phyloP scores from a whole-genome alignment of 2,797 vertebrate genomes.

The Oreochromis mossambicus region DNA sequence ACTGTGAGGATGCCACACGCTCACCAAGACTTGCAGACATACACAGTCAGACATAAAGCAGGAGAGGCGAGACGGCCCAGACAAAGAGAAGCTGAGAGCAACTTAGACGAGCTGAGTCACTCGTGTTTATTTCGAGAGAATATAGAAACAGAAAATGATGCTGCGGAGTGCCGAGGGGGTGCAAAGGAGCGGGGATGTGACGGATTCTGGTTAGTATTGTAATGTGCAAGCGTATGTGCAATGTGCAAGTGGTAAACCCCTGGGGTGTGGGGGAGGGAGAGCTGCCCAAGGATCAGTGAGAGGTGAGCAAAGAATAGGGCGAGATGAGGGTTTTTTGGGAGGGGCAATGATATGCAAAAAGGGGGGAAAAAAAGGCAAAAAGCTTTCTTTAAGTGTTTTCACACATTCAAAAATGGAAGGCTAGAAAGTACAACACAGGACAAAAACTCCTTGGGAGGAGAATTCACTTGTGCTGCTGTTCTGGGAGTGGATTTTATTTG shows the following conservation, averaged over 20 bases:
- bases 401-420: neutral
- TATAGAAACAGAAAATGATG: conserved; percentile 26
- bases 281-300: conserved; percentile 43
- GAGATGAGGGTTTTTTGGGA: neutral
- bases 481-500: conserved; percentile 19
- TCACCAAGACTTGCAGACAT: neutral
- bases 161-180: neutral
- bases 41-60: conserved; percentile 33
- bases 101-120: conserved; percentile 47
- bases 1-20: conserved; percentile 1
- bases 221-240: conserved; percentile 48
- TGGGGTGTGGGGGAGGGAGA: conserved; percentile 56
- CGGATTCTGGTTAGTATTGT: conserved; percentile 27
- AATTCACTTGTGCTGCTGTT: neutral
- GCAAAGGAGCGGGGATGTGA: neutral
- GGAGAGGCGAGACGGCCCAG: conserved; percentile 26
- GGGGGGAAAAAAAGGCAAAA: neutral
- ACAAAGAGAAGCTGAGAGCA: conserved; percentile 47
- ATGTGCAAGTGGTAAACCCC: conserved; percentile 43
- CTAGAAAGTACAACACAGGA: neutral
- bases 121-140: conserved; percentile 25
- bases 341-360: neutral
- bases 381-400: neutral
- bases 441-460: neutral
- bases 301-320: conserved; percentile 38